Percentiles rank a stretch among this genome's conserved stretches.
Conservation (phyloP, 53 echinoderm and acorn worm species). For the Henricia sp. region DNA sequence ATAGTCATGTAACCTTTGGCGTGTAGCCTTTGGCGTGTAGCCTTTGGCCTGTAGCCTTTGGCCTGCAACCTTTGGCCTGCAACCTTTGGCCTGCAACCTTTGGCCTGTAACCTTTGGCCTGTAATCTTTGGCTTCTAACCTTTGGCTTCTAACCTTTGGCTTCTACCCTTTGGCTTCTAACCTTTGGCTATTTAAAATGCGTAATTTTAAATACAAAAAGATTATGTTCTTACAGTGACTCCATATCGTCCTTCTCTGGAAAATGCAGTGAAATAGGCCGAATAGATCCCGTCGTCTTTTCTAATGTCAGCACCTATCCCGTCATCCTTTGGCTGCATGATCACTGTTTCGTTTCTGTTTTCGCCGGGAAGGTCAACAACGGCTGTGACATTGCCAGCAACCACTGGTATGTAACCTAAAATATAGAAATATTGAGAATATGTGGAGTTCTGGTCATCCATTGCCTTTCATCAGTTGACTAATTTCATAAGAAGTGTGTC, state of each 20-base stretch:
- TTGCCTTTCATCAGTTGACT: too few relatives aligned
- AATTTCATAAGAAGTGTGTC: too few relatives aligned
- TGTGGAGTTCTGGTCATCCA: too few relatives aligned
- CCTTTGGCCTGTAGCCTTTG: neutral
- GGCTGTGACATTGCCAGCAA: conserved; percentile 76
- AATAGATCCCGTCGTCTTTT: conserved; percentile 86
- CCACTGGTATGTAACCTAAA: conserved; percentile 78
- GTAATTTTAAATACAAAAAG: too few relatives aligned
- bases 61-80: too few relatives aligned
- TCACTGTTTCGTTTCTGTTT: conserved; percentile 28
- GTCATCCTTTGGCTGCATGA: conserved; percentile 67
- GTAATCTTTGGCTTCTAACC: too few relatives aligned
- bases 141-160: neutral
- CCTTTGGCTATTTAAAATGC: too few relatives aligned
- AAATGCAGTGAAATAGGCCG: conserved; percentile 85
- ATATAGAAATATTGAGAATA: neutral
- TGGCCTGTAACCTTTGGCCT: too few relatives aligned
- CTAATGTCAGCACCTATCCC: conserved; percentile 89
- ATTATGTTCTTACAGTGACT: conserved; percentile 86
- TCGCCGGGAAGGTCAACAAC: conserved; percentile 62
- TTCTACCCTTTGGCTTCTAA: neutral
- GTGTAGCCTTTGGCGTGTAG: neutral
- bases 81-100: too few relatives aligned
- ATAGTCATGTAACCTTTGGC: neutral
- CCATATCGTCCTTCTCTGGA: conserved; percentile 79